Base-by-base conservation (phyloP, 2,113 vertebrate species). In the Etheostoma spectabile region DNA sequence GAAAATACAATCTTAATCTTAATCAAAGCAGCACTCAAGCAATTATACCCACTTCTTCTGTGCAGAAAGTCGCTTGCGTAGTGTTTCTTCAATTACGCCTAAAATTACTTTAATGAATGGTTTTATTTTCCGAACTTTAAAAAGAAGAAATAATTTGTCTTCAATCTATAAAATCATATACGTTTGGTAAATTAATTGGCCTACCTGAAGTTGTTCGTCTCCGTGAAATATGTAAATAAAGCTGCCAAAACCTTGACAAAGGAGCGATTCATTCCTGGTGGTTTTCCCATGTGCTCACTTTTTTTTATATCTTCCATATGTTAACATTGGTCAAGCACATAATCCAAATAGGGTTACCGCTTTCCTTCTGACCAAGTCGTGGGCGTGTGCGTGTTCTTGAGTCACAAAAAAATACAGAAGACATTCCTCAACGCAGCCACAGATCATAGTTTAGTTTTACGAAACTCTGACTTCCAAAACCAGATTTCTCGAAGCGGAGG, bases 261-360 rank as follows among this genome's bases (percentile, higher is more conserved):
- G 93, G 96, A 95, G 88, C 96, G 96, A 96, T 95, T 97, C 98
- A 99, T 99, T 97, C 97, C 97, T 95, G 93, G 95, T 95, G 96
- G 93, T 94, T 96, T 96, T 94, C 95, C 95, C 95, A 93, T 96
- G 91, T 94, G 93, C 84, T 88, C 91, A 92, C 91, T 90, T 91
- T 85, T 85, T 27, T 93, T 89, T 90, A 90, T 92, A 90, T 93
- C 87, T 91, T 82, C 93, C 95, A 88, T 93, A 91, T 91, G 88
- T 92, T 90, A 74, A 87, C 80, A 79, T 89, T 79, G 84, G 90
- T 95, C 92, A 92, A 83, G 89, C 86, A 86, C 90, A 91, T 93
- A 92, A 90, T 92, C 93, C 94, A 88, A 69, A 86, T 68, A 46
- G 89, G 86, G 70, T 68, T 8, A 14, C 59, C 74, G 91, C 83